These are phyloP conservation scores for Campaea margaritaria DNA, from an alignment of 2,888 invertebrate species.

Conservation along the genomic window DNA sequence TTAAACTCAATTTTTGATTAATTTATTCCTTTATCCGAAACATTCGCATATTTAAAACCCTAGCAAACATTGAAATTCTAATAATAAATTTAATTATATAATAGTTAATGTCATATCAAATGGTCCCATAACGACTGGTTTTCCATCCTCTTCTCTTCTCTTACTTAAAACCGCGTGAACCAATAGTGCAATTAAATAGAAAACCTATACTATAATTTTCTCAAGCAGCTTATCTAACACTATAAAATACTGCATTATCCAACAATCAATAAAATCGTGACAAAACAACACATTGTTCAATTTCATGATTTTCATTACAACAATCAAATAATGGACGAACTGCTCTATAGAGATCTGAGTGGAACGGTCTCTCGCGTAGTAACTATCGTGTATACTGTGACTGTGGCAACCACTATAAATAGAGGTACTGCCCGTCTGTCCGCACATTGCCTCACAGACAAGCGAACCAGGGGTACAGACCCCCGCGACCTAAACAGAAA, in stretches of 20 bases:
- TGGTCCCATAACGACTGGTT: too few species aligned
- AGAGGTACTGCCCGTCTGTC: conserved; percentile 57
- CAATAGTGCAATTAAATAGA: too few species aligned
- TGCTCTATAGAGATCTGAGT: conserved; percentile 60
- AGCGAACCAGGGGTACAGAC: conserved; percentile 64
- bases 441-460: conserved; percentile 75
- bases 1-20: neutral
- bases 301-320: conserved; percentile 25
- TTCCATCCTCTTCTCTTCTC: too few species aligned
- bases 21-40: neutral
- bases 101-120: too few species aligned
- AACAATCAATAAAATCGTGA: conserved; percentile 46
- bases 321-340: conserved; percentile 32
- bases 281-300: conserved; percentile 34
- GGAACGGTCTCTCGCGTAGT: conserved; percentile 14
- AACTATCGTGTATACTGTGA: conserved; percentile 21
- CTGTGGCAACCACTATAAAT: conserved; percentile 72
- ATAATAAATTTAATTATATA: too few species aligned
- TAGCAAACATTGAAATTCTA: too few species aligned
- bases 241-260: conserved; percentile 7
- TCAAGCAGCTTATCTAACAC: conserved; percentile 13
- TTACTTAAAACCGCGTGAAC: too few species aligned
- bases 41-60: too few species aligned
- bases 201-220: neutral
- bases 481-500: conserved; percentile 63